Percentiles rank a stretch among this genome's conserved stretches.
These are phyloP conservation scores for Scophthalmus maximus DNA, from an alignment of 2,113 vertebrate genomes.

Conservation along the genomic window DNA sequence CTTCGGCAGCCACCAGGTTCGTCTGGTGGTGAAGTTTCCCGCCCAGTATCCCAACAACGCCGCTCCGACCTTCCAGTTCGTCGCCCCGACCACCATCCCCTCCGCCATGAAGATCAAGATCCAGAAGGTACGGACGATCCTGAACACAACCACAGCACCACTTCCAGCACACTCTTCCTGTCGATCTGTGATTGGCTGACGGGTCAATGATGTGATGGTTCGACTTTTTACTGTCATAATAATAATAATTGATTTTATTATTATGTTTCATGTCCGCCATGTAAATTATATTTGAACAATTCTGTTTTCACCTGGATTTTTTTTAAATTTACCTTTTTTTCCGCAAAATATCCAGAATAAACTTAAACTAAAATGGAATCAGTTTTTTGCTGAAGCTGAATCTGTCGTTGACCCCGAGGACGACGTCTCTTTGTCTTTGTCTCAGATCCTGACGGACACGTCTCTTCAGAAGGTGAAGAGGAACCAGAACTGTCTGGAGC, in stretches of 20 bases:
- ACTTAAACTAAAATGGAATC: too few relatives aligned
- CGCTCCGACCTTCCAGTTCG: constrained; percentile 95
- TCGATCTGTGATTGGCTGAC: too few relatives aligned
- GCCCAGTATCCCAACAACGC: constrained; percentile 97
- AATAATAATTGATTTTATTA: too few relatives aligned
- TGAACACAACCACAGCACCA: neutral
- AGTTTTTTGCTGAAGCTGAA: too few relatives aligned
- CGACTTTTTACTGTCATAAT: too few relatives aligned
- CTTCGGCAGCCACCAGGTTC: constrained; percentile 90
- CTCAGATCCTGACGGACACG: constrained; percentile 94
- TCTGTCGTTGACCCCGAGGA: neutral
- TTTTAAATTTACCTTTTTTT: neutral
- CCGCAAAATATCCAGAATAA: too few relatives aligned
- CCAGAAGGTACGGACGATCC: constrained; percentile 87
- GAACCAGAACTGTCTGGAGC: constrained; percentile 98
- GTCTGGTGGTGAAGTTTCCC: constrained; percentile 95
- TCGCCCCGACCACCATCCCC: constrained; percentile 92
- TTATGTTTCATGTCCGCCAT: neutral
- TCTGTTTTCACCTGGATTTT: neutral
- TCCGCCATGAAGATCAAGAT: constrained; percentile 94
- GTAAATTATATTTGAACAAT: neutral
- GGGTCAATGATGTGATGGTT: too few relatives aligned
- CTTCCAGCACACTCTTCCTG: neutral
- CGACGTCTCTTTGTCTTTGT: constrained; percentile 1
- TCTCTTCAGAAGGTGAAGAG: constrained; percentile 98